Evolutionary conservation across 1,140 invertebrate genomes (phyloP), one percentile per base, ranked within the genome.

Genomic region (Phortica variegata): DNA sequence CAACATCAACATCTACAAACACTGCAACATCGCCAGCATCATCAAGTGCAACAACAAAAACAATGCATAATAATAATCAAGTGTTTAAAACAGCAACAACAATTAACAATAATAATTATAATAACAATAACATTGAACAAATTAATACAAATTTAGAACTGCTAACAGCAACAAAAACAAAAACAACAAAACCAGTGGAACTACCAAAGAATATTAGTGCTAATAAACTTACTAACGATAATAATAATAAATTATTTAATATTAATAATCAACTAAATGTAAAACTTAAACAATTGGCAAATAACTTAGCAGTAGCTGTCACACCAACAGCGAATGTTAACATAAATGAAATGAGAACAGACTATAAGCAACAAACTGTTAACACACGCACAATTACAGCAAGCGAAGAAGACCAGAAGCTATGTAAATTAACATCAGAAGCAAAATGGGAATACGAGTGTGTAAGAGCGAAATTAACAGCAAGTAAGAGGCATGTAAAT

Each of bases 171-270:
- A 56, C 40, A 49, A 58, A 29, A 56, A 65, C 12, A 47, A 54
- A 43, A 55, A 60, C 51, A 71, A 65, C 61, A 61, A 58, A 75
- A 72, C 71, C 72, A 72, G 72, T 74, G 65, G 65, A 72, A 58
- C 62, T 72, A 72, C 72, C 72, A 74, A 74, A 75, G 71, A 74
- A 69, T 71, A 63, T 71, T 74, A 74, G 63, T 71, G 69, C 70
- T 70, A 73, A 68, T 71, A 65, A 54, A n/a, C n/a, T 57, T 58
- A 60, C 60, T 62, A 57, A 56, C 52, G 57, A 49, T 47, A 62
- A 60, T 70, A 54, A 58, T 55, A 57, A 60, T 60, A 59, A 63
- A 44, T 38, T 69, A 69, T 65, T 55, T 68, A 68, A 65, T 68
- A 53, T 47, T 53, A 8, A 4, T 29, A 29, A 8, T 5, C 13